A percentile compares a stretch with the other conserved stretches of the same genome.
phyloP scores from a whole-genome alignment of 2,888 invertebrate species.

The Troides oblongomaculatus region DNA sequence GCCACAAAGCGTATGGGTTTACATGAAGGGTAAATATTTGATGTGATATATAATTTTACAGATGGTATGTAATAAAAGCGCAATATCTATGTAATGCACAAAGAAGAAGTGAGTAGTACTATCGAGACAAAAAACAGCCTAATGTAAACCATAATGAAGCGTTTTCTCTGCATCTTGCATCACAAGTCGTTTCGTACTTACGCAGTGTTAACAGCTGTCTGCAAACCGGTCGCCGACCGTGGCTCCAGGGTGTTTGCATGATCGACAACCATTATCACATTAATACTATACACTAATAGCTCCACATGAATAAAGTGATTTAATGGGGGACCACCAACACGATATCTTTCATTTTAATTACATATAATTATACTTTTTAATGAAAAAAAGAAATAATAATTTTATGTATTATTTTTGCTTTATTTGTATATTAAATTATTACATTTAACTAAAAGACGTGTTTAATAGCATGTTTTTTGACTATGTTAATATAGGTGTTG shows the following conservation, averaged over 20 bases:
- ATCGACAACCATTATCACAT: constrained; percentile 79
- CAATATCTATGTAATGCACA: constrained; percentile 64
- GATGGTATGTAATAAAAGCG: constrained; percentile 62
- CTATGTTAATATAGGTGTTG: constrained; percentile 21
- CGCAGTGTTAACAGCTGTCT: constrained; percentile 62
- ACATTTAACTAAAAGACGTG: not conserved
- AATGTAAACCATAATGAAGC: constrained; percentile 64
- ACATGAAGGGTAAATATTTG: constrained; percentile 23
- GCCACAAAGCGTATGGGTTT: constrained; percentile 27
- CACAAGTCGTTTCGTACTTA: constrained; percentile 71
- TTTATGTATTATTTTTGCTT: too few relatives aligned
- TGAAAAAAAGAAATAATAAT: too few relatives aligned
- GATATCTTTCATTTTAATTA: too few relatives aligned
- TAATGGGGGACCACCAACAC: constrained; percentile 56
- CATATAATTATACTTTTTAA: too few relatives aligned
- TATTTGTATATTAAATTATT: not conserved
- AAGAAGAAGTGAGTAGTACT: constrained; percentile 61
- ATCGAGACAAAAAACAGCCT: constrained; percentile 68
- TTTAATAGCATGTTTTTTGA: not conserved
- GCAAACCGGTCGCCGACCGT: constrained; percentile 65
- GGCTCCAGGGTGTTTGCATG: constrained; percentile 75
- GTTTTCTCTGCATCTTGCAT: constrained; percentile 58
- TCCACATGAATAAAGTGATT: constrained; percentile 49
- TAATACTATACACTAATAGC: constrained; percentile 75
- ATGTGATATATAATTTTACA: constrained; percentile 26